Percentiles rank a stretch among this genome's conserved stretches.
phyloP scores from a whole-genome alignment of 2,888 invertebrate species.

The Troilus luridus region DNA sequence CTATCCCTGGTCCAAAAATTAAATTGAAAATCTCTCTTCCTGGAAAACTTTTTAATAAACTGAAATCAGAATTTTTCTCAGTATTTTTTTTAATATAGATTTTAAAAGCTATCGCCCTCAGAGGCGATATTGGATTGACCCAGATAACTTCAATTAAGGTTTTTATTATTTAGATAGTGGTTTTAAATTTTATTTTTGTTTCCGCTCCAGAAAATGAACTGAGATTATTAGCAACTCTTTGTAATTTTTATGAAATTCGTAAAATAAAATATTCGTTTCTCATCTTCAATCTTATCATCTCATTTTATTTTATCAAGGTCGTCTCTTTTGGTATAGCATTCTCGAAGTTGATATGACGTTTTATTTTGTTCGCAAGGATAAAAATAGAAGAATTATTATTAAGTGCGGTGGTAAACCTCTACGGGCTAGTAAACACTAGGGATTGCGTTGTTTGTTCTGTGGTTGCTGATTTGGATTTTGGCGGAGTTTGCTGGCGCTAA shows the following conservation, averaged over 20 bases:
- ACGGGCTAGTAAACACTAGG: too few relatives aligned
- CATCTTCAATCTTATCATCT: not conserved
- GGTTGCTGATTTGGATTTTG: too few relatives aligned
- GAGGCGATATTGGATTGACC: not conserved
- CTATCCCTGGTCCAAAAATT: not conserved
- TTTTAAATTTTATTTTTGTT: not conserved
- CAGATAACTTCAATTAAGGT: not conserved
- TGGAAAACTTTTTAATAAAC: conserved; percentile 31
- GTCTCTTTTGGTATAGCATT: too few relatives aligned
- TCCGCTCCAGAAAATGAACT: not conserved
- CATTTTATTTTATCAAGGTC: not conserved
- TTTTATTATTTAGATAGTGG: not conserved
- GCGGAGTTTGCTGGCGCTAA: too few relatives aligned
- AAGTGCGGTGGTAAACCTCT: too few relatives aligned
- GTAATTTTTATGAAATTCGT: not conserved
- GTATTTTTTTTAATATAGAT: conserved; percentile 63
- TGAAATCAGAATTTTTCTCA: conserved; percentile 59
- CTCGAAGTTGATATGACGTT: too few relatives aligned
- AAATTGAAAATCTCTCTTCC: not conserved
- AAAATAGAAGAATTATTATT: too few relatives aligned
- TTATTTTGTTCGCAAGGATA: too few relatives aligned
- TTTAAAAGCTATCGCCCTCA: not conserved
- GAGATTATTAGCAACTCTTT: not conserved
- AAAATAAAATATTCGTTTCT: not conserved
- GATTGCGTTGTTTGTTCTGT: too few relatives aligned